Base-by-base conservation (phyloP, 1,140 invertebrate genomes). In the Drosophila persimilis region DNA sequence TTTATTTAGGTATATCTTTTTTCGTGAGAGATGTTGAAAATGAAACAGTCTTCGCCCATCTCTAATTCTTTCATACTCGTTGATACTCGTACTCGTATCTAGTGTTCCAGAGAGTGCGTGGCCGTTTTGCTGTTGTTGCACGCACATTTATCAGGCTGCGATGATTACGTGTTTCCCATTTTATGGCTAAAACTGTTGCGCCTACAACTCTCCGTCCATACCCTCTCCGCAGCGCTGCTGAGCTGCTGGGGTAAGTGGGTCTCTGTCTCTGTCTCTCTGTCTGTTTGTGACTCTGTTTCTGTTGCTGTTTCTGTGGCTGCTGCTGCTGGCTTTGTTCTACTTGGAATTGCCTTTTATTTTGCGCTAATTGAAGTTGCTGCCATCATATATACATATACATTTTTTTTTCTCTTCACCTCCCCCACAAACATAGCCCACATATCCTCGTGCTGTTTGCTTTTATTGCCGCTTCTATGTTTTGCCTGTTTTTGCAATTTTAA, bases 401-500 rank as follows among this genome's bases (percentile, higher is more conserved):
- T 67, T 69, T 74, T 26, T 54, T 62, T 15, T 48, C 56, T 67
- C 29, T 47, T 53, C 57, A 15, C 45, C 17, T 35, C 22, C 17
- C 17, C 31, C 69, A 53, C 35, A 22, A 39, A 11, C 35, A 45
- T 61, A 60, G 29, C 47, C 39, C 60, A 53, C 60, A 54, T 48
- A 72, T 39, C 45, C 57, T 29, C 45, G 46, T 53, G 6, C 17
- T 63, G 63, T 58, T 81, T 78, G 58, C 63, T 81, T 78, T 88
- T 88, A 88, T 88, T 73, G 67, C 63, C 63, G 56, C 66, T 47
- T 81, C 78, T 86, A 81, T 72, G 73, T 72, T 86, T 72, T 70
- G 65, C 71, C 83, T 78, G 81, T 79, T 88, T 88, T 83, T 88
- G 83, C 83, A 78, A 88, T 88, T 88, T 88, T 88, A 88, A 88